Conservation (phyloP, 2,113 vertebrate species). For the Odocoileus hemionus region DNA sequence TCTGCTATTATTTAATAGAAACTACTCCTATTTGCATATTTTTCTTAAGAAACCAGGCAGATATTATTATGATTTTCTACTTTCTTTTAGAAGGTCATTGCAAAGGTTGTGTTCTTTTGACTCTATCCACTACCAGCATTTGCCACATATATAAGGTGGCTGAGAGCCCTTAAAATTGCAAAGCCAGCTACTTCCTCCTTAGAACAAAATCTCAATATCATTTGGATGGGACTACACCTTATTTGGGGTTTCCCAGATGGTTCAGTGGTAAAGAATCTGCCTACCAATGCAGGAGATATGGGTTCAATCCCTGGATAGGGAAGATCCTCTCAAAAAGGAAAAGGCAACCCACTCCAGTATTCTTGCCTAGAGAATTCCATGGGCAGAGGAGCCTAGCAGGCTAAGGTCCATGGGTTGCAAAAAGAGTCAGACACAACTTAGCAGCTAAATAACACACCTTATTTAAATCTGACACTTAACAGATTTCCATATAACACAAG, state of each 20-base stretch:
- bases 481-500: not conserved
- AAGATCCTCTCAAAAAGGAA: not conserved
- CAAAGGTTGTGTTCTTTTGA: not conserved
- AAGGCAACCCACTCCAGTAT: too few relatives aligned
- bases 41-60: not conserved
- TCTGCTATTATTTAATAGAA: not conserved
- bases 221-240: not conserved
- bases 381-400: not conserved
- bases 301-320: not conserved
- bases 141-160: fast-evolving
- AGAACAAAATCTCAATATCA: not conserved
- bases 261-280: not conserved
- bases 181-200: not conserved
- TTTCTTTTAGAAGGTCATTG: not conserved
- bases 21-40: not conserved
- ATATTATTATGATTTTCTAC: not conserved
- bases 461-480: not conserved
- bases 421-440: not conserved
- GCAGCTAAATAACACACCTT: not conserved
- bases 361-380: too few relatives aligned
- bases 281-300: not conserved
- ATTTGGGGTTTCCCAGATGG: not conserved
- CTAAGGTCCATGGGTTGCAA: not conserved
- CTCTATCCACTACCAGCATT: not conserved
- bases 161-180: not conserved